Conservation (phyloP, 2,888 invertebrate genomes). For the Pollenia labialis region DNA sequence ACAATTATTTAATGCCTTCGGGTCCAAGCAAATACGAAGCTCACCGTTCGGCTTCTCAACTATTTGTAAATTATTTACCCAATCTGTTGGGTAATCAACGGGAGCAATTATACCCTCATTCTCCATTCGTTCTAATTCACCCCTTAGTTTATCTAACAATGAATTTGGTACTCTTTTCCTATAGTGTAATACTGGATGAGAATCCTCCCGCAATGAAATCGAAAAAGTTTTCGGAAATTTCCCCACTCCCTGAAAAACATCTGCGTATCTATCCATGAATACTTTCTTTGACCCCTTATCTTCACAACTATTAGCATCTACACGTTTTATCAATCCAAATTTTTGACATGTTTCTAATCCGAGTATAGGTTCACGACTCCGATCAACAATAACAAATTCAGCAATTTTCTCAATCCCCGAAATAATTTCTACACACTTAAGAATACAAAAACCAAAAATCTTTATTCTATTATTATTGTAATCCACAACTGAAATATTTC, state of each 20-base stretch:
- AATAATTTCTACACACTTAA: neutral
- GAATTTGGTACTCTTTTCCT: neutral
- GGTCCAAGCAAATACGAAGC: neutral
- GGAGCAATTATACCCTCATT: neutral
- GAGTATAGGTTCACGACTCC: no score
- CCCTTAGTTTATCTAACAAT: neutral
- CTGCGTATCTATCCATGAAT: neutral
- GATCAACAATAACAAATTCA: no score
- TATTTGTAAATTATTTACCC: constrained; percentile 2
- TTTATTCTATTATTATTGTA: neutral
- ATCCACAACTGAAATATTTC: neutral
- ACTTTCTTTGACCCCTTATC: no score
- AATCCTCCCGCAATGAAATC: neutral
- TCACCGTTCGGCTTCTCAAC: neutral
- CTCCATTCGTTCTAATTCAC: neutral
- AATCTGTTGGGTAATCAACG: neutral
- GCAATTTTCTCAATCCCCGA: neutral
- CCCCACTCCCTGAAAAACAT: constrained; percentile 6
- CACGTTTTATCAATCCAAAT: no score
- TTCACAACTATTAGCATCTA: no score
- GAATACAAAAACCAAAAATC: neutral
- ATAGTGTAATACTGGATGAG: neutral
- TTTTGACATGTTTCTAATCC: no score
- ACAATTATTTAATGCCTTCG: neutral
- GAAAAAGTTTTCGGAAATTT: constrained; percentile 12